A percentile compares a stretch with the other conserved stretches of the same genome.
Conservation (phyloP, 2,797 vertebrate species). For the Micropoecilia bifurca region DNA sequence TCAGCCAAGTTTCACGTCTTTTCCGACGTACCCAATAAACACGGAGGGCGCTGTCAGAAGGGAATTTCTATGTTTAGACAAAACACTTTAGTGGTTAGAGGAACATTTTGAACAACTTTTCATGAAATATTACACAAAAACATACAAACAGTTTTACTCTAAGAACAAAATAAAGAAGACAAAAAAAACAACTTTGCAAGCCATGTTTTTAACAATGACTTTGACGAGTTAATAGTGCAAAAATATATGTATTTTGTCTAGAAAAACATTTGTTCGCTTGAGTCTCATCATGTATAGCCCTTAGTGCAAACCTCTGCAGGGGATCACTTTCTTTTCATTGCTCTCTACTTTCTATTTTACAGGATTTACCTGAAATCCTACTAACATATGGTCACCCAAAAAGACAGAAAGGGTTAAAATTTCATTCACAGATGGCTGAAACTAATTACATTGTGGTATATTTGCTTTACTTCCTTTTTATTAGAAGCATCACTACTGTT, state of each 20-base stretch:
- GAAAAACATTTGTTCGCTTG: slow-evolving; percentile 41
- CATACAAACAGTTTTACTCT: slow-evolving; percentile 53
- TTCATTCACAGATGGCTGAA: slow-evolving; percentile 21
- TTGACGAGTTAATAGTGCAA: slow-evolving; percentile 80
- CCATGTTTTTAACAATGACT: slow-evolving; percentile 75
- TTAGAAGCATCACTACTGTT: slow-evolving; percentile 6
- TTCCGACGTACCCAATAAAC: not conserved
- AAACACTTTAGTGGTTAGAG: slow-evolving; percentile 68
- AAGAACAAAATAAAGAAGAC: slow-evolving; percentile 30
- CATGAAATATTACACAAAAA: slow-evolving; percentile 45
- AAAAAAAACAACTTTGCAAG: slow-evolving; percentile 62
- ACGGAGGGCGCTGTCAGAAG: not conserved
- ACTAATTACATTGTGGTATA: slow-evolving; percentile 18
- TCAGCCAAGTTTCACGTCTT: not conserved
- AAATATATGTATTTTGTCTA: slow-evolving; percentile 48
- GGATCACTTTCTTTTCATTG: slow-evolving; percentile 19
- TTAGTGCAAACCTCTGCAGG: slow-evolving; percentile 73
- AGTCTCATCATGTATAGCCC: slow-evolving; percentile 47
- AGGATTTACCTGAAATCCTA: slow-evolving; percentile 23
- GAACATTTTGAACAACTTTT: slow-evolving; percentile 36
- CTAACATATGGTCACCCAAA: not conserved
- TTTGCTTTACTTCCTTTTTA: slow-evolving; percentile 17
- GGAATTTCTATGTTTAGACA: not conserved
- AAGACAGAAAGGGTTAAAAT: not conserved
- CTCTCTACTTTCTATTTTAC: slow-evolving; percentile 31